phyloP scores from a whole-genome alignment of 2,888 invertebrate genomes.

The Neoitamus cyanurus region DNA sequence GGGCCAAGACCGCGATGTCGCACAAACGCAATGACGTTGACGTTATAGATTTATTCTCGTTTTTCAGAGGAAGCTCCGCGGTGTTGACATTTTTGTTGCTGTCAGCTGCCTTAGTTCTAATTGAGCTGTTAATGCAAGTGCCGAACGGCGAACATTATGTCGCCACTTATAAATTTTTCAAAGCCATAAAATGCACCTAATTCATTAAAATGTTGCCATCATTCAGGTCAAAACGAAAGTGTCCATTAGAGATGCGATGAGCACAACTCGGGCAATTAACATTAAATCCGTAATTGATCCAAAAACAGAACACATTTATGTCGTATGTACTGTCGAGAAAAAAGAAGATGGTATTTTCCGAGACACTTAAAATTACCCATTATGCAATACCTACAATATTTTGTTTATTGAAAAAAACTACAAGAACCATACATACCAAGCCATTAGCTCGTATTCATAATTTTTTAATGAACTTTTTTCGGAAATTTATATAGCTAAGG shows the following conservation, averaged over 20 bases:
- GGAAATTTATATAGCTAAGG: no score
- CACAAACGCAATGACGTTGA: neutral
- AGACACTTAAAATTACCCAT: no score
- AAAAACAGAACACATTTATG: no score
- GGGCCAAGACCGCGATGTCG: neutral
- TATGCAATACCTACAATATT: no score
- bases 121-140: neutral
- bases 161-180: neutral
- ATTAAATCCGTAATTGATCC: neutral
- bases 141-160: neutral
- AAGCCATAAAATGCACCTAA: neutral
- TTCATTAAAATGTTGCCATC: neutral
- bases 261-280: neutral
- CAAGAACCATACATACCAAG: no score
- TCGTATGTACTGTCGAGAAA: no score
- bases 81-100: neutral
- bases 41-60: neutral
- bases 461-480: no score
- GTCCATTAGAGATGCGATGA: neutral
- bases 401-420: no score
- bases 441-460: no score
- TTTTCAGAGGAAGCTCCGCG: neutral
- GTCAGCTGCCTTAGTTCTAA: neutral
- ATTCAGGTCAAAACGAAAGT: neutral
- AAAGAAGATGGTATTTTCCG: no score